phyloP scores from a whole-genome alignment of 1,140 invertebrate species.

The Patella vulgata region DNA sequence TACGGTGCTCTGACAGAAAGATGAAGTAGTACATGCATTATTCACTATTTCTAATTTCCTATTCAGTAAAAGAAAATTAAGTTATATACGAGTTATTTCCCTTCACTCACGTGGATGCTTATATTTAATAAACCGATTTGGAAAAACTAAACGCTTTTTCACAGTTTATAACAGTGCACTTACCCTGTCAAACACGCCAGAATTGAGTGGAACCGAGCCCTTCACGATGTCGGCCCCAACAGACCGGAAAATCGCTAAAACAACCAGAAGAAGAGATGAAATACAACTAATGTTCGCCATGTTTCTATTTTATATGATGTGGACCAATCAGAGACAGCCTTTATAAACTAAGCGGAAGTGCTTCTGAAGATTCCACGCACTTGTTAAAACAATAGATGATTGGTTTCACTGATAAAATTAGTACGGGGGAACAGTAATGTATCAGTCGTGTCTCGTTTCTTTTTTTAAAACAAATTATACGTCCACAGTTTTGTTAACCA shows the following conservation, averaged over 20 bases:
- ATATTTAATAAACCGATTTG: neutral
- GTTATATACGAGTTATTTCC: neutral
- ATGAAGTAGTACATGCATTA: too few relatives aligned
- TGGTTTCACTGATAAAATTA: too few relatives aligned
- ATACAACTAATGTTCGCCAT: constrained; percentile 21
- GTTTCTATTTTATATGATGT: constrained; percentile 37
- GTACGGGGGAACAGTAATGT: too few relatives aligned
- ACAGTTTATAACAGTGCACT: neutral
- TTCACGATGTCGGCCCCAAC: constrained; percentile 43
- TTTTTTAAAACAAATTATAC: too few relatives aligned
- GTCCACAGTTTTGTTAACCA: too few relatives aligned
- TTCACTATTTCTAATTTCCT: too few relatives aligned
- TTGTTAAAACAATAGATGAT: too few relatives aligned
- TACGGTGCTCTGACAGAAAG: too few relatives aligned
- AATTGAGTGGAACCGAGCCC: constrained; percentile 54
- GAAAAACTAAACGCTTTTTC: neutral
- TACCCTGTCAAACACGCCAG: constrained; percentile 60
- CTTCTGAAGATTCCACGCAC: too few relatives aligned
- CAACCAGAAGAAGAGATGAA: constrained; percentile 11
- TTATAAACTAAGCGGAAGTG: too few relatives aligned
- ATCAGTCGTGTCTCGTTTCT: too few relatives aligned
- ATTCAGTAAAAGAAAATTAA: neutral
- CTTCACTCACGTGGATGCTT: neutral
- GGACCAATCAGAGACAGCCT: constrained; percentile 56
- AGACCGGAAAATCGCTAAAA: constrained; percentile 30